Evolutionary conservation across 2,113 vertebrate species (phyloP), one percentile per base, ranked within the genome.

Genomic region (Eulacestoma nigropectus): DNA sequence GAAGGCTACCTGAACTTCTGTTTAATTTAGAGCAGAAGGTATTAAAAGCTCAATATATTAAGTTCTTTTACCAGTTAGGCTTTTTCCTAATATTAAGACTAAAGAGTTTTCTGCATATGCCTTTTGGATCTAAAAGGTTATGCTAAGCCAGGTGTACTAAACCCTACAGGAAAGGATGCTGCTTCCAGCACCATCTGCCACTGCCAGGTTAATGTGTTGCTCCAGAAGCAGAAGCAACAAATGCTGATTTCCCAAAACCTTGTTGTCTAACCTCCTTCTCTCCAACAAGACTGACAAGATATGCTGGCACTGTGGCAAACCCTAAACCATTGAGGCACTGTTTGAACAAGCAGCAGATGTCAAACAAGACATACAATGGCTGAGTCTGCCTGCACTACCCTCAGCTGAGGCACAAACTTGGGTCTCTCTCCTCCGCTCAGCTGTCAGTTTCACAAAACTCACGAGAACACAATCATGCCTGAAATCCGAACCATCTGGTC

Each of bases 401-500:
- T 59, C 68, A 81, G 35, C 69, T 55, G 47, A 89, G 77, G 69
- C 44, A 44, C 46, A 56, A 73, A 57, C 62, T 35, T 41, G 44
- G 41, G 63, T 73, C 35, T 77, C 55, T 87, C 59, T 78, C 64
- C 87, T 84, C 65, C 0, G 0, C n/a, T 85, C 82, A 89, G 37
- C 73, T 81, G 88, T 29, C 67, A 76, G 12, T 62, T 79, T 60
- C 59, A 85, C 70, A 77, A 41, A 86, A 92, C 70, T 85, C 67
- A 33, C 9, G 44, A 87, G 87, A 91, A 68, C 52, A 88, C n/a
- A 53, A 79, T 65, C 46, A 65, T 12, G 68, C 53, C 59, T 84
- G 33, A 94, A 95, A 95, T 52, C 33, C 3, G 2, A 95, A 91
- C 94, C 95, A 96, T 85, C 81, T 90, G 92, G 72, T 69, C 95